Base-by-base conservation (phyloP, 2,888 invertebrate species). In the Leucoptera coffeella region DNA sequence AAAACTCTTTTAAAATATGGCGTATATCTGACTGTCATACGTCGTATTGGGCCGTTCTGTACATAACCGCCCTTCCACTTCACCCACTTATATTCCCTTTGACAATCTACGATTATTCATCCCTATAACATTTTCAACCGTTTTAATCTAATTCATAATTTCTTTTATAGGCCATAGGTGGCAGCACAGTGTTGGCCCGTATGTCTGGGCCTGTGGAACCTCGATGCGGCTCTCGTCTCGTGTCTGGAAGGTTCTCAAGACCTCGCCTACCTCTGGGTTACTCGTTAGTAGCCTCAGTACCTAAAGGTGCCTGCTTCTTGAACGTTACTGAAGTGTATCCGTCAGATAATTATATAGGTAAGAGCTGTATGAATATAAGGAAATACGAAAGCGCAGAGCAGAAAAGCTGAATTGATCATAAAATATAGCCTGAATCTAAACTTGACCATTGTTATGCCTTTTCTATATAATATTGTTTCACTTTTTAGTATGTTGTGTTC, bases 321-420 rank as follows among this genome's bases (percentile, higher is more conserved):
- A 85, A 89, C 45, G 79, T 93, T 40, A 84, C 88, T 7, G 91
- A 92, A 55, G 71, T 90, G 27, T 77, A 81, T 32, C 77, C 83
- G 42, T 87, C 83, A 45, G 79, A 81, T 35, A 93, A 92, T 61
- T 82, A 84, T 52, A 75, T 92, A 43, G 92, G 92, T 92, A 59
- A 67, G 30, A 30, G 30, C 32, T 15, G 30, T 29, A 21, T 15
- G 28, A 30, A 28, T 29, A 12, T 12, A 23, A 10, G 14, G 5
- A 23, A 10, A 23, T 10, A 9, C 12, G 6, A 22, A 26, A 26
- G 20, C 26, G 14, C 26, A 26, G 9, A 17, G 14, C 20, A 26
- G 14, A 26, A 22, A 26, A 26, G 15, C n/a, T n/a, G n/a, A n/a
- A n/a, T n/a, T n/a, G n/a, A n/a, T n/a, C 15, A 15, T 22, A 26